These are phyloP conservation scores for Sula dactylatra DNA, from an alignment of 2,113 vertebrate genomes.

Conservation along the genomic window DNA sequence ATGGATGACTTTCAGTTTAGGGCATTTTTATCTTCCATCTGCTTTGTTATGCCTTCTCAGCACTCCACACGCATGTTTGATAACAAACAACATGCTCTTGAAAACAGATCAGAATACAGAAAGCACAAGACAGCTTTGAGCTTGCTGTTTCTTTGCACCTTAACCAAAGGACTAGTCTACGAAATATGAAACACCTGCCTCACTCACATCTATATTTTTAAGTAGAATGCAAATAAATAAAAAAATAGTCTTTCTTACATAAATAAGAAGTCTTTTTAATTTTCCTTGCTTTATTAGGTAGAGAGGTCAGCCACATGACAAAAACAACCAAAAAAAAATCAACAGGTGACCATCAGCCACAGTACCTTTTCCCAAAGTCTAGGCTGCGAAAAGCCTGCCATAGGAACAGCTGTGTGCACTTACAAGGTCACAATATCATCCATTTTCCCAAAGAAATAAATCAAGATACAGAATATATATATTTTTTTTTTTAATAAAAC, in stretches of 20 bases:
- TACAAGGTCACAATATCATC: neutral
- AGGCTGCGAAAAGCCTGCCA: neutral
- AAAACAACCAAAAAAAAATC: neutral
- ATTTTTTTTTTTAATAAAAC: neutral
- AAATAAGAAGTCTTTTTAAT: neutral
- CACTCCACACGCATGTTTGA: neutral
- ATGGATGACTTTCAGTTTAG: neutral
- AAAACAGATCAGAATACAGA: neutral
- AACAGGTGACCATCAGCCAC: neutral
- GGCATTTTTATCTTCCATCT: constrained; percentile 26
- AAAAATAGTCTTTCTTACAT: neutral
- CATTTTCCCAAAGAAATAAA: constrained; percentile 12
- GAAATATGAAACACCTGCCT: neutral
- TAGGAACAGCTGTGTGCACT: neutral
- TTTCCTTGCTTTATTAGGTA: neutral
- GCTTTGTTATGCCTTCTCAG: neutral
- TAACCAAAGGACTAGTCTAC: neutral
- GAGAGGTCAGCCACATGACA: neutral
- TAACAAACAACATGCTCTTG: neutral
- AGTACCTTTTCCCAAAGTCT: neutral
- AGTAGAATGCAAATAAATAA: neutral
- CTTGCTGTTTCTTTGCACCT: neutral
- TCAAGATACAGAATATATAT: neutral
- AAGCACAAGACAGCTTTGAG: neutral
- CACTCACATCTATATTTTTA: neutral